Base-by-base conservation (phyloP, 2,113 vertebrate genomes). In the Pantherophis guttatus region DNA sequence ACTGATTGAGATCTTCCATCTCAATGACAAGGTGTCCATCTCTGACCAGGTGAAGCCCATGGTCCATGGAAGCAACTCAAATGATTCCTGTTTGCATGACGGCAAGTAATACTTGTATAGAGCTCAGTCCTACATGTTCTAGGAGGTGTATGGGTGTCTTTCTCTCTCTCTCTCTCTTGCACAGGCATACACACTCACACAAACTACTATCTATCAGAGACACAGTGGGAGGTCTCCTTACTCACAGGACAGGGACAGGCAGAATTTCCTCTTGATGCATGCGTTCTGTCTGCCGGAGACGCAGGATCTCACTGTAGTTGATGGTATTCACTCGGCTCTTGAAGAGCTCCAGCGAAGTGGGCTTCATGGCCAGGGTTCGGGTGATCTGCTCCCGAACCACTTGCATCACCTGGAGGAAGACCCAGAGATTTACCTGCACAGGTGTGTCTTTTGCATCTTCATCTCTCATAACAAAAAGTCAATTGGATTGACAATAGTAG, bases 341-440 rank as follows among this genome's bases (percentile, higher is more conserved):
- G 97, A 99, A 99, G 8, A 99, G 98, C 96, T 99, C 99, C 96
- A 99, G 97, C 0, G 99, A 99, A 0, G 98, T 99, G 33, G 99
- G 99, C 94, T 98, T 99, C 91, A 98, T 97, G 92, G 98, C 97
- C 96, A 99, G 94, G 0, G 98, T 99, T 93, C 99, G 98, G 59
- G 98, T 99, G 97, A 99, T 99, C 97, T 99, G 99, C 95, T 99
- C 99, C 94, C 98, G 98, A 19, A 99, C 99, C 95, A 99, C 99
- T 95, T 99, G 99, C 98, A 99, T 98, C 95, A 99, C 99, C 99
- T 99, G 96, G 17, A 44, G 17, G 0, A 0, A 87, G 62, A 39
- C 21, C 3, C 92, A 90, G 1, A 33, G 17, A 39, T 23, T 58
- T 17, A 29, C 19, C 11, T n/a, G 70, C 57, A 54, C 23, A 23